Percentiles rank a stretch among this genome's conserved stretches.
Evolutionary conservation across 2,797 vertebrate species (phyloP).

Genomic region (Neosilurus mollespiculum): DNA sequence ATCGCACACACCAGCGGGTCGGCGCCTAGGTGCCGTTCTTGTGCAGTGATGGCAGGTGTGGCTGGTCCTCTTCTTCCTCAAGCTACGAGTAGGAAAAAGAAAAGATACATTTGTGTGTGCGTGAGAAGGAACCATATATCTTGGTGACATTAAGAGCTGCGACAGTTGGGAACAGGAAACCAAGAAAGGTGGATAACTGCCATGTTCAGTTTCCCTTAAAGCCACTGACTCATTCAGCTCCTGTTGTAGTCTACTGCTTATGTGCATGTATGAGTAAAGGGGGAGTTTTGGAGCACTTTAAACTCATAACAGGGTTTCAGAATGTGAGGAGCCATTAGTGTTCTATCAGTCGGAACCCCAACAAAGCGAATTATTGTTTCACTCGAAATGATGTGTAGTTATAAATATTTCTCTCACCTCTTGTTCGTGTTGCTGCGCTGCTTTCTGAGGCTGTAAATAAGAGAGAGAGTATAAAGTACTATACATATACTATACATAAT

Average conservation of each 20-base stretch:
- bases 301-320: slow-evolving; percentile 44
- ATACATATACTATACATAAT: no score
- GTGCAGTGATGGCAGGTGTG: slow-evolving; percentile 64
- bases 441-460: slow-evolving; percentile 58
- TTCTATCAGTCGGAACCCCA: background rate
- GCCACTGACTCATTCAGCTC: slow-evolving; percentile 78
- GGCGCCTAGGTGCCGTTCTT: slow-evolving; percentile 33
- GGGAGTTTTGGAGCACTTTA: slow-evolving; percentile 49
- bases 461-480: background rate
- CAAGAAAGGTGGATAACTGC: slow-evolving; percentile 71
- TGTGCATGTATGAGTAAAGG: slow-evolving; percentile 51
- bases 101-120: slow-evolving; percentile 14
- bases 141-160: slow-evolving; percentile 62
- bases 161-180: slow-evolving; percentile 78
- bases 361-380: background rate
- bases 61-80: slow-evolving; percentile 59
- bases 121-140: slow-evolving; percentile 12
- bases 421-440: slow-evolving; percentile 48
- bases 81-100: slow-evolving; percentile 42
- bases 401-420: slow-evolving; percentile 51
- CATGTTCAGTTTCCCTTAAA: slow-evolving; percentile 72
- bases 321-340: background rate
- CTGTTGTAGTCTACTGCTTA: slow-evolving; percentile 6
- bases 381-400: background rate
- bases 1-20: background rate